Evolutionary conservation across 2,113 vertebrate species (phyloP).

Genomic region (Callopanchax toddi): DNA sequence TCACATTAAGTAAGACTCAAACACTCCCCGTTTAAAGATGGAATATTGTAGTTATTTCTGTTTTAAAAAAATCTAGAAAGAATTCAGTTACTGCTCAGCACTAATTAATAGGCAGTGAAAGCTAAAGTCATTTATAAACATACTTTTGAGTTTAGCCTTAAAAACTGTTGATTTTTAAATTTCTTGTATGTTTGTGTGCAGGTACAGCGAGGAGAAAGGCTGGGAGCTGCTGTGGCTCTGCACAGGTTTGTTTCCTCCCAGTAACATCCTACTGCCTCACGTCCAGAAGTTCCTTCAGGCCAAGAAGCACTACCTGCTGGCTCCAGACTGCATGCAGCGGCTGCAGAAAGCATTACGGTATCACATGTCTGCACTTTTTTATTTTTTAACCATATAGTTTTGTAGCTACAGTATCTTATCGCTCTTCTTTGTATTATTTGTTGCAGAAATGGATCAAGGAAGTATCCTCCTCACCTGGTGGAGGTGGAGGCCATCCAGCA

Average conservation of each 20-base stretch:
- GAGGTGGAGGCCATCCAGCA: constrained; percentile 99
- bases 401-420: rapidly evolving
- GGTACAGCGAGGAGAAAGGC: constrained; percentile 96
- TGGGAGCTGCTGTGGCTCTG: constrained; percentile 98
- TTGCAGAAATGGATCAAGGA: constrained; percentile 91
- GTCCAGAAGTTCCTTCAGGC: constrained; percentile 97
- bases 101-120: no score
- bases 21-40: no score
- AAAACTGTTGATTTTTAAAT: no score
- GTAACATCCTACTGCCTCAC: constrained; percentile 91
- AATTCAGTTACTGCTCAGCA: no score
- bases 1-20: constrained; percentile 87
- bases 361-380: neutral
- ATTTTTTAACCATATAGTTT: neutral
- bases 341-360: constrained; percentile 96
- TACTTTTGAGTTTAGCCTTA: no score
- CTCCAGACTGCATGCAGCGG: constrained; percentile 92
- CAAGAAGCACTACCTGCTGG: constrained; percentile 88
- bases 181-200: constrained; percentile 49
- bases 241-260: constrained; percentile 94
- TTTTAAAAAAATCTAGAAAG: no score
- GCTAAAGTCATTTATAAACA: no score
- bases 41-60: no score
- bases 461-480: constrained; percentile 95
- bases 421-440: neutral